phyloP scores from a whole-genome alignment of 2,888 invertebrate genomes.

The Ophraella communa region DNA sequence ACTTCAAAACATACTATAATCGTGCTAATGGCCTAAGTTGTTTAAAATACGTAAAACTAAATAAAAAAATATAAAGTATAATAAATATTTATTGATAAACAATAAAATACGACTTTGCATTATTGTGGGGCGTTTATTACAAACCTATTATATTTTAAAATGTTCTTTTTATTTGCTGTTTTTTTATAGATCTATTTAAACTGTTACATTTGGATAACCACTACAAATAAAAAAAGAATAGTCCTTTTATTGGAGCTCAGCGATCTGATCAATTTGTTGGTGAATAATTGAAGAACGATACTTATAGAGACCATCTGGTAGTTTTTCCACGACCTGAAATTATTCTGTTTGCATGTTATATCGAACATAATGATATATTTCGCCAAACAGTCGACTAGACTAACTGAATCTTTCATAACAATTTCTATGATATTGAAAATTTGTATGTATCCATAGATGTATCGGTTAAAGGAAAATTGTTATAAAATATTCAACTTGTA shows the following conservation, averaged over 20 bases:
- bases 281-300: slow-evolving; percentile 31
- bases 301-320: slow-evolving; percentile 32
- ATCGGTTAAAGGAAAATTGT: slow-evolving; percentile 13
- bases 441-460: too few relatives aligned
- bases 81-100: too few relatives aligned
- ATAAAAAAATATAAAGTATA: too few relatives aligned
- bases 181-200: background rate
- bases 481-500: background rate
- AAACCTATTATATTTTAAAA: too few relatives aligned
- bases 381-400: slow-evolving; percentile 30
- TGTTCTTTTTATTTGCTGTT: too few relatives aligned
- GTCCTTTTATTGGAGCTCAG: slow-evolving; percentile 13
- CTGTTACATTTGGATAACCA: background rate
- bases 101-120: too few relatives aligned
- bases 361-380: slow-evolving; percentile 33
- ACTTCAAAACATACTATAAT: too few relatives aligned
- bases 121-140: too few relatives aligned
- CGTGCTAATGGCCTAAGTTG: too few relatives aligned
- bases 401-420: slow-evolving; percentile 26
- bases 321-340: slow-evolving; percentile 36
- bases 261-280: slow-evolving; percentile 26
- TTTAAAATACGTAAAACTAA: too few relatives aligned
- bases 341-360: slow-evolving; percentile 39
- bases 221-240: slow-evolving; percentile 11
- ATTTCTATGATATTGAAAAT: slow-evolving; percentile 15